phyloP scores from a whole-genome alignment of 2,113 vertebrate genomes.

The Calonectris borealis region DNA sequence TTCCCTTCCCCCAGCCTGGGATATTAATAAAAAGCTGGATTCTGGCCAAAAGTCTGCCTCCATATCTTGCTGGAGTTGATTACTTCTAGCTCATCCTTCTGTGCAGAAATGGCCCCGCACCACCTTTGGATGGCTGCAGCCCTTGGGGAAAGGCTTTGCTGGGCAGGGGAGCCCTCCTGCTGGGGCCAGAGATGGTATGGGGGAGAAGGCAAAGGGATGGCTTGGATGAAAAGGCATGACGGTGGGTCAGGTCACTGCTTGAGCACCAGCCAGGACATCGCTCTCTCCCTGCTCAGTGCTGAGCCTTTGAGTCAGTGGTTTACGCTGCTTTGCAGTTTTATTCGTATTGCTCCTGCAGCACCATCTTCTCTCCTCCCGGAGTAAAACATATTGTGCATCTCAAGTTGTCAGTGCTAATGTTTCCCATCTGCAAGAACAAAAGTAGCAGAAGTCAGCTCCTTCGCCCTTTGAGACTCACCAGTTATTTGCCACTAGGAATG shows the following conservation, averaged over 20 bases:
- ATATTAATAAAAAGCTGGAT: slow-evolving; percentile 23
- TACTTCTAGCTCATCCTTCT: neutral
- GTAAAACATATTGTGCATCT: neutral
- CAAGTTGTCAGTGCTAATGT: neutral
- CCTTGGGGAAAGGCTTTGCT: neutral
- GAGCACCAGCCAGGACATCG: neutral
- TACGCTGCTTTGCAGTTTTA: neutral
- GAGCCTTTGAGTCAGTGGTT: neutral
- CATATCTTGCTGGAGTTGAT: neutral
- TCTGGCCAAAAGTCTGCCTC: neutral
- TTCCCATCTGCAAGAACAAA: neutral
- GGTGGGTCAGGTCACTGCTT: too few relatives aligned
- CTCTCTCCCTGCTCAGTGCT: neutral
- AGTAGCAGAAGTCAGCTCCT: neutral
- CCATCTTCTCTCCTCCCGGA: neutral
- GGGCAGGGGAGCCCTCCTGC: neutral
- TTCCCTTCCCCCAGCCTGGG: neutral
- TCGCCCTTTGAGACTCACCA: neutral
- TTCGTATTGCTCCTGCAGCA: neutral
- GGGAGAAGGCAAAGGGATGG: neutral
- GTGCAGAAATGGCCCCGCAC: neutral
- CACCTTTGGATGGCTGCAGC: neutral
- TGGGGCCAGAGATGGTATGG: neutral
- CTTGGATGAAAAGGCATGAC: fast-evolving
- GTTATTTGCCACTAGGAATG: neutral